A percentile compares a stretch with the other conserved stretches of the same genome.
Evolutionary conservation across 2,888 invertebrate genomes (phyloP).

Genomic region (Meloe dianella): DNA sequence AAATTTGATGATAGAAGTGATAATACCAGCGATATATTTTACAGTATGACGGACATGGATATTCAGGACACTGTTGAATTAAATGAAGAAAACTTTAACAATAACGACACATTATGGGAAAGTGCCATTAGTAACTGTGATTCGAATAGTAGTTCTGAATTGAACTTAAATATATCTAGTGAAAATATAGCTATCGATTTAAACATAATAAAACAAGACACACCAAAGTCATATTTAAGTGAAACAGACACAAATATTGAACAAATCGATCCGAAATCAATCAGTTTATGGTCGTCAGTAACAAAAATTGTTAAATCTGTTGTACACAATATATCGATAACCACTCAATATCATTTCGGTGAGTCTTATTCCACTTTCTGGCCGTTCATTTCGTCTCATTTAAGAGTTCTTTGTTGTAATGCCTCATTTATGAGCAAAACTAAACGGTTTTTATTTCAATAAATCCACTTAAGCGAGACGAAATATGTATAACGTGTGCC

Average conservation of each 20-base stretch:
- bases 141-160: background rate
- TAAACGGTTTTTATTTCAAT: too few species aligned
- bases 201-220: background rate
- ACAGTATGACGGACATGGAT: constrained; percentile 1
- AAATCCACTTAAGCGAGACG: too few species aligned
- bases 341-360: constrained; percentile 18
- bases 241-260: constrained; percentile 11
- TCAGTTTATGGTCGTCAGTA: constrained; percentile 46
- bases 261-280: constrained; percentile 6
- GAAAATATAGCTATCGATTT: background rate
- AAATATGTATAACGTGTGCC: too few species aligned
- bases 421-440: too few species aligned
- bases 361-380: too few species aligned
- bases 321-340: constrained; percentile 36
- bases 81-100: constrained; percentile 16
- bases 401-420: too few species aligned
- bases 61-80: background rate
- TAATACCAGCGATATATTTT: background rate
- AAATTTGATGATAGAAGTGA: background rate
- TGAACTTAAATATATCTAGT: background rate
- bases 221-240: constrained; percentile 15
- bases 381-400: too few species aligned
- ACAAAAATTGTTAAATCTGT: constrained; percentile 42
- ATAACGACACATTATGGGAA: constrained; percentile 27
- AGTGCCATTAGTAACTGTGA: constrained; percentile 29